These are phyloP conservation scores for Mobula hypostoma DNA, from an alignment of 2,113 vertebrate species.

Conservation along the genomic window DNA sequence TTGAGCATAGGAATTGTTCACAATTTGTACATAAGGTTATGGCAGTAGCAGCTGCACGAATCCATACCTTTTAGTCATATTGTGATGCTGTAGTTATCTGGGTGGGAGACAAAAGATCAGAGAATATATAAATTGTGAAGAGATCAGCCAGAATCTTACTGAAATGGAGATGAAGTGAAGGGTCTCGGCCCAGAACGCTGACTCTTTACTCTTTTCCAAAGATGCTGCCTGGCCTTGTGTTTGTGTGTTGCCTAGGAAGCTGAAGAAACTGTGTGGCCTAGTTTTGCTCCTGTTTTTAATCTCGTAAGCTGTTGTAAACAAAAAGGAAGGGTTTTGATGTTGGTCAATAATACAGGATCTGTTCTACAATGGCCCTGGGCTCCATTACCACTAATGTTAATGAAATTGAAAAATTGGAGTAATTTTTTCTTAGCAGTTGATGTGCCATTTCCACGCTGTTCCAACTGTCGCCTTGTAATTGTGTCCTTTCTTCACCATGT, in stretches of 20 bases:
- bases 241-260: no score
- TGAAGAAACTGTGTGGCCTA: no score
- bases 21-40: neutral
- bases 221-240: no score
- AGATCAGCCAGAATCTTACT: neutral
- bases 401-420: neutral
- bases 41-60: neutral
- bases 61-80: neutral
- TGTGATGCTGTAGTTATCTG: neutral
- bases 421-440: neutral
- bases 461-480: neutral
- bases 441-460: neutral
- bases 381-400: neutral
- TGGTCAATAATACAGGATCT: neutral
- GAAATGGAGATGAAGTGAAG: no score
- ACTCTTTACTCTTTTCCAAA: neutral
- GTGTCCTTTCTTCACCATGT: neutral
- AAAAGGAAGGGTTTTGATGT: neutral
- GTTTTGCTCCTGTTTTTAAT: no score
- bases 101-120: neutral
- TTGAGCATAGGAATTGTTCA: neutral
- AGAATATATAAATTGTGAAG: neutral
- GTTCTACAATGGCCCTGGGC: neutral
- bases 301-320: neutral
- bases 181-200: no score